phyloP scores from a whole-genome alignment of 2,888 invertebrate species.

The Stenichneumon culpator region DNA sequence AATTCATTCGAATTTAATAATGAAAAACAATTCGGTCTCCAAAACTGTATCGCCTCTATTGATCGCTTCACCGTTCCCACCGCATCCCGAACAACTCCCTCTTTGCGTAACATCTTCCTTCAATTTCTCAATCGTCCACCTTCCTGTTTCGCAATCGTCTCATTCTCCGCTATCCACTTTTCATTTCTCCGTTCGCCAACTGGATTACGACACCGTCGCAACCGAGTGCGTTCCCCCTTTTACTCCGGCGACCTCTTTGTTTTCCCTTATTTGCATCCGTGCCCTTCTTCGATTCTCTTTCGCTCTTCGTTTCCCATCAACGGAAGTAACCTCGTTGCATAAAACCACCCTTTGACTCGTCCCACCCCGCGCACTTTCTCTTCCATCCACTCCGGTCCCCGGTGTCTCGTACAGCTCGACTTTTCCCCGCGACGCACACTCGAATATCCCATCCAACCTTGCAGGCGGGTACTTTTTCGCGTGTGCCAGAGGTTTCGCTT shows the following conservation, averaged over 20 bases:
- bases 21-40: too few species aligned
- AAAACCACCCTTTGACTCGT: slow-evolving; percentile 49
- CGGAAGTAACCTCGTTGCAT: slow-evolving; percentile 35
- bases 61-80: too few species aligned
- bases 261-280: slow-evolving; percentile 13
- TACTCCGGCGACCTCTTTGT: background rate
- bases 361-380: slow-evolving; percentile 15
- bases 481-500: slow-evolving; percentile 16
- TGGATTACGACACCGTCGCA: background rate
- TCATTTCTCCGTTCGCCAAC: background rate
- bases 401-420: slow-evolving; percentile 42
- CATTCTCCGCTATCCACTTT: background rate
- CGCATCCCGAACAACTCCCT: too few species aligned
- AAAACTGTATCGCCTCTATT: too few species aligned
- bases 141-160: too few species aligned
- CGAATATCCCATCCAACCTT: slow-evolving; percentile 41
- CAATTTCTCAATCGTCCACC: too few species aligned
- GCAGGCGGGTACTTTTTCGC: background rate
- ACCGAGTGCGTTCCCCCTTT: background rate
- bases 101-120: too few species aligned
- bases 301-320: slow-evolving; percentile 2
- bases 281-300: slow-evolving; percentile 1
- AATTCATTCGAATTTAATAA: too few species aligned
- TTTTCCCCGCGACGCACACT: background rate
- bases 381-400: slow-evolving; percentile 13